Evolutionary conservation across 2,113 vertebrate genomes (phyloP).

Genomic region (Pedetes capensis): DNA sequence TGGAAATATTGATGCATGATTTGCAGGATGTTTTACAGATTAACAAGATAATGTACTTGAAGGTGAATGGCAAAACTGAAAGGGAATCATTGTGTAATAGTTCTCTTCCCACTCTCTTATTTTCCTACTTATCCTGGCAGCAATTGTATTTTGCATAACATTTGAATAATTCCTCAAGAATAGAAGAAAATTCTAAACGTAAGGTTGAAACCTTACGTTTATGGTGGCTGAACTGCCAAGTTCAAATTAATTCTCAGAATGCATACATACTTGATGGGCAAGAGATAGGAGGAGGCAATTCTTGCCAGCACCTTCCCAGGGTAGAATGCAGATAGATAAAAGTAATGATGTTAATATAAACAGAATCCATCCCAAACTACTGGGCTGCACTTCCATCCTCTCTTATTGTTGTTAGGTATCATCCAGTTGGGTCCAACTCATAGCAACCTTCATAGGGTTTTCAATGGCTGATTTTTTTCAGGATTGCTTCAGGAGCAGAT

Average conservation of each 20-base stretch:
- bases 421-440: too few relatives aligned
- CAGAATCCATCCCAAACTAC: not conserved
- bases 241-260: constrained; percentile 6
- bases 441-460: too few relatives aligned
- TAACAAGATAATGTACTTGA: not conserved
- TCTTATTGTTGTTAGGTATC: too few relatives aligned
- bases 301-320: not conserved
- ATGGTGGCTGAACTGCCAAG: not conserved
- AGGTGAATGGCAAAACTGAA: not conserved
- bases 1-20: not conserved
- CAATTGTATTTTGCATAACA: not conserved
- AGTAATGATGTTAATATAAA: not conserved
- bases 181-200: too few relatives aligned
- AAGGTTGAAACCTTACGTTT: not conserved
- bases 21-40: not conserved
- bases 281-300: not conserved
- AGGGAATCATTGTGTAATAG: not conserved
- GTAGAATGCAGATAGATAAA: not conserved
- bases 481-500: too few relatives aligned
- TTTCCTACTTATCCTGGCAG: not conserved
- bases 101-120: not conserved
- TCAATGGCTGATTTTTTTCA: too few relatives aligned
- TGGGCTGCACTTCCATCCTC: not conserved
- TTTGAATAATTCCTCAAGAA: not conserved
- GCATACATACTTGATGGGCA: not conserved